Evolutionary conservation across 2,113 vertebrate species (phyloP), one percentile per base, ranked within the genome.

Genomic region (Microtus richardsoni): DNA sequence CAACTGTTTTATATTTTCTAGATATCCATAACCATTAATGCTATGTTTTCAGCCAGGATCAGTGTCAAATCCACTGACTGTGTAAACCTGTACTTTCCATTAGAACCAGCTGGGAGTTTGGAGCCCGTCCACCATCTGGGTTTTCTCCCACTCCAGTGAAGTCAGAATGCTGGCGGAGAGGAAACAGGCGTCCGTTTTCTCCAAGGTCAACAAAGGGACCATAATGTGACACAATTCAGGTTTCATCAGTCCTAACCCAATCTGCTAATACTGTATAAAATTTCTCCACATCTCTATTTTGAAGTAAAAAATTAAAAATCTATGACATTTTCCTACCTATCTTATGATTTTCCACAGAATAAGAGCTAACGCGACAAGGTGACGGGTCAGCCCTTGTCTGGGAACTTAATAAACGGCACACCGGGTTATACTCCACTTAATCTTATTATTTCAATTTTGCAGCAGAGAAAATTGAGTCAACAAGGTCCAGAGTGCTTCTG

Each of bases 1-100:
- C 33, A 70, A 60, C 41, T 66, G 36, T 68, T 77, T 97, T 83
- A 87, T 44, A n/a, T 85, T 86, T 87, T 62, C 80, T 85, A 95
- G 88, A 88, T 84, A 62, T 73, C 88, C 58, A 62, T 60, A 86
- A 70, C 9, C 74, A 91, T 21, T 58, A 49, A 21, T 22, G 78
- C 62, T 79, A 83, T 30, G 41, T 87, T 87, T 79, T 52, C 49
- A 87, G 33, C 47, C 39, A 62, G n/a, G 19, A 77, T 91, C 78
- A 71, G 47, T 19, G 12, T 36, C 30, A 86, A 78, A 88, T 6
- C 1, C 66, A 66, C 66, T 2, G 14, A n/a, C 26, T 44, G 36
- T 64, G 49, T 93, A 30, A 49, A 44, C 39, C 36, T 89, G 6
- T 60, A 39, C 41, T n/a, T 79, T 33, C 33, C 54, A 75, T n/a